Conservation (phyloP, 2,888 invertebrate genomes). For the Polyommatus iphigenia region DNA sequence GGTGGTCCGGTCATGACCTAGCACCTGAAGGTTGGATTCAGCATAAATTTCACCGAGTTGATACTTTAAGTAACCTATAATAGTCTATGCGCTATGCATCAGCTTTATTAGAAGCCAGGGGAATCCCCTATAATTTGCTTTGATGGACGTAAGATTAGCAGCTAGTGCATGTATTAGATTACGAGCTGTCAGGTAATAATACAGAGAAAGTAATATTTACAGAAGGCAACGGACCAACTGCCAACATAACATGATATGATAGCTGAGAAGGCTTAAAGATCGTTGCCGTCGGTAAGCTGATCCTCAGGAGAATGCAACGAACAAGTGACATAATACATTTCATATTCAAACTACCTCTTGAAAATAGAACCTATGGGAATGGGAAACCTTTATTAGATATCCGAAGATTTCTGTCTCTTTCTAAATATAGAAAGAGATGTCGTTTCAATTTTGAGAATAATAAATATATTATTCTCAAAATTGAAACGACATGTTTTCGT, state of each 20-base stretch:
- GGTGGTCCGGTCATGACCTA: slow-evolving; percentile 13
- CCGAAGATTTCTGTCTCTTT: neutral
- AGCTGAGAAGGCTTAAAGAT: slow-evolving; percentile 2
- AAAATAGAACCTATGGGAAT: neutral
- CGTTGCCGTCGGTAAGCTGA: slow-evolving; percentile 5
- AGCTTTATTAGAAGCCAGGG: neutral
- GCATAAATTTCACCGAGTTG: neutral
- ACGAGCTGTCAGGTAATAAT: neutral
- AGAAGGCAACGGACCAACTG: neutral
- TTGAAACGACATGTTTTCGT: neutral
- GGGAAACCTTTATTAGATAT: neutral
- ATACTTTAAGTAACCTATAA: neutral
- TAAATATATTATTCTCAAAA: neutral
- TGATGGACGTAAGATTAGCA: neutral
- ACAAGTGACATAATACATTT: neutral
- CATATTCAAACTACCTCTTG: neutral
- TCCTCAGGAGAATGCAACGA: slow-evolving; percentile 3
- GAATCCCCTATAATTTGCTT: slow-evolving; percentile 9
- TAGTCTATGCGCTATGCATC: neutral
- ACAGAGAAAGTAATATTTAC: slow-evolving; percentile 20
- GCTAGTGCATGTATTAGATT: slow-evolving; percentile 12
- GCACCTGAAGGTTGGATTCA: neutral
- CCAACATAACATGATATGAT: slow-evolving; percentile 5
- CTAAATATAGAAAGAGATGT: too few species aligned
- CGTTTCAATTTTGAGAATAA: too few species aligned